These are phyloP conservation scores for Trematomus loennbergii DNA, from an alignment of 2,113 vertebrate species.

Conservation along the genomic window DNA sequence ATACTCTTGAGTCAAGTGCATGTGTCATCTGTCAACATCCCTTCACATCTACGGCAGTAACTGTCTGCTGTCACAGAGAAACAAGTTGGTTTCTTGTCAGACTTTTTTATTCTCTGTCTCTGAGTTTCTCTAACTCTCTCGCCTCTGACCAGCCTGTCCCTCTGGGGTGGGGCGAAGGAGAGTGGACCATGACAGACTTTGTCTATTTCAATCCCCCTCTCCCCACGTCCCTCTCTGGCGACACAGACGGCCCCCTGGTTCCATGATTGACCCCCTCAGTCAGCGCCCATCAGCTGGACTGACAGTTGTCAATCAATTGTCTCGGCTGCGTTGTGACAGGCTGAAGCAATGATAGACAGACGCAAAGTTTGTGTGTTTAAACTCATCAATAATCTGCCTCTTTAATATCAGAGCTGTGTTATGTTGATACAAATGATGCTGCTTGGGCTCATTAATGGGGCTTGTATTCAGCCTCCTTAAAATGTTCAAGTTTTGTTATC, in stretches of 20 bases:
- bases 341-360: constrained; percentile 54
- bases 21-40: constrained; percentile 19
- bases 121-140: constrained; percentile 41
- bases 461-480: background rate
- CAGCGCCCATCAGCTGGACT: constrained; percentile 67
- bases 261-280: constrained; percentile 68
- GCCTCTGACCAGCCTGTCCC: constrained; percentile 52
- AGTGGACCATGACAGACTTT: constrained; percentile 55
- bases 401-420: constrained; percentile 42
- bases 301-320: constrained; percentile 73
- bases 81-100: constrained; percentile 23
- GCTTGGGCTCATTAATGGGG: background rate
- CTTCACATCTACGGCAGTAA: background rate
- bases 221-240: constrained; percentile 30
- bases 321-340: constrained; percentile 45
- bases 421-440: background rate
- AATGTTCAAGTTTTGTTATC: background rate
- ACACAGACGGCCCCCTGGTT: constrained; percentile 51
- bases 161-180: constrained; percentile 46
- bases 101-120: constrained; percentile 30
- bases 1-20: background rate
- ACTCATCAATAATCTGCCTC: constrained; percentile 22
- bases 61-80: constrained; percentile 25
- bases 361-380: constrained; percentile 26
- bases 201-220: constrained; percentile 67